These are phyloP conservation scores for Alfaro cultratus DNA, from an alignment of 2,797 vertebrate species.

Conservation along the genomic window DNA sequence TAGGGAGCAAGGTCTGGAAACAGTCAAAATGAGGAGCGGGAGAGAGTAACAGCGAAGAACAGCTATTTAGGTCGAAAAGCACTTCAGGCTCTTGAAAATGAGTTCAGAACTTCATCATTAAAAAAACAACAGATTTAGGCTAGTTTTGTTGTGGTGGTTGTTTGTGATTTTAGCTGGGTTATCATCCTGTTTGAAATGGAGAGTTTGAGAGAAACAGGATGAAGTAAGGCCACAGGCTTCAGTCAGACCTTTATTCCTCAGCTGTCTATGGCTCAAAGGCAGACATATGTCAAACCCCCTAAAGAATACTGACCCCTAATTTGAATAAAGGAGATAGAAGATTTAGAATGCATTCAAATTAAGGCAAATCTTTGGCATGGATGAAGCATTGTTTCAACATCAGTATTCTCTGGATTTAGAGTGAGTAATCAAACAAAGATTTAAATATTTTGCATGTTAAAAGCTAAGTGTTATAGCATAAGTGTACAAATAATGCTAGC, in stretches of 20 bases:
- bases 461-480: neutral
- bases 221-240: slow-evolving; percentile 45
- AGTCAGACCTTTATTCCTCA: slow-evolving; percentile 37
- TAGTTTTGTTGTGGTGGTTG: slow-evolving; percentile 63
- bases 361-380: slow-evolving; percentile 10
- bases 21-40: slow-evolving; percentile 60
- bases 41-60: slow-evolving; percentile 37
- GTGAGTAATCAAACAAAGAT: neutral
- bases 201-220: slow-evolving; percentile 36
- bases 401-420: slow-evolving; percentile 10
- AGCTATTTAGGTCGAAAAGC: slow-evolving; percentile 78
- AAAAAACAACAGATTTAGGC: slow-evolving; percentile 74
- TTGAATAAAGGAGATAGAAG: neutral
- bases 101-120: slow-evolving; percentile 75
- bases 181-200: slow-evolving; percentile 34
- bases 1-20: slow-evolving; percentile 71
- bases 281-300: slow-evolving; percentile 35
- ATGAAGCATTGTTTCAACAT: slow-evolving; percentile 10
- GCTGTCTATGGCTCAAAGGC: slow-evolving; percentile 32
- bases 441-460: neutral
- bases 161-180: slow-evolving; percentile 57
- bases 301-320: slow-evolving; percentile 25
- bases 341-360: slow-evolving; percentile 22
- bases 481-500: neutral
- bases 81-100: slow-evolving; percentile 72